Evolutionary conservation across 1,140 invertebrate genomes (phyloP), one percentile per base, ranked within the genome.

Genomic region (Argopecten irradians): DNA sequence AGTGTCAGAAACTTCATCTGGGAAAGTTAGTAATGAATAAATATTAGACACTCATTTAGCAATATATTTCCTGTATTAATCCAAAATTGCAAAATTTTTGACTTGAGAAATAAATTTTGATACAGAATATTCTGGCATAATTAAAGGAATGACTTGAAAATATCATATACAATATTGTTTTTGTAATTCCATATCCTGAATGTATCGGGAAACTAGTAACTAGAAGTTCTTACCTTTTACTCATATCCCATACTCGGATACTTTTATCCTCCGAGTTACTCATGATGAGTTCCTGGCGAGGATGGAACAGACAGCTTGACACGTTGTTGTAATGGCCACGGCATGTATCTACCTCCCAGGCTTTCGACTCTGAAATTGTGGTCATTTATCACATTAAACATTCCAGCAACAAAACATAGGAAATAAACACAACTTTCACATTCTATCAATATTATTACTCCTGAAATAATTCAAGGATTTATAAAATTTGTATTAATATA

Each of bases 251-350:
- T 0, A 99, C 98, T 9, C 99, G 96, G 92, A 99, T 99, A 93
- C 98, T 99, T 95, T 98, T 99, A 95, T 99, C 99, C 95, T 99
- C 99, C 82, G 98, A 98, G 95, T 99, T 99, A 36, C 98, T 99
- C 11, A 99, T 96, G 91, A 99, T 99, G 11, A 99, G 96, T 94
- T 99, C 99, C 95, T 99, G 98, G 28, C 98, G 96, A 0, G 99
- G 99, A 96, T 99, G 99, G 95, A 99, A 99, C 11, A 99, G 95
- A 0, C 98, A 98, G 94, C 99, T 99, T 0, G 99, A 99, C 0
- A 99, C 99, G 95, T 99, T 99, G 96, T 99, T 99, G 96, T 99
- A 99, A 95, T 99, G 99, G 0, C 99, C 99, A 83, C 99, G 97
- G 93, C 99, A 99, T 0, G 99, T 99, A 94, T 99, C 99, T 33